phyloP scores from a whole-genome alignment of 2,113 vertebrate species.

The Phocoena sinus region DNA sequence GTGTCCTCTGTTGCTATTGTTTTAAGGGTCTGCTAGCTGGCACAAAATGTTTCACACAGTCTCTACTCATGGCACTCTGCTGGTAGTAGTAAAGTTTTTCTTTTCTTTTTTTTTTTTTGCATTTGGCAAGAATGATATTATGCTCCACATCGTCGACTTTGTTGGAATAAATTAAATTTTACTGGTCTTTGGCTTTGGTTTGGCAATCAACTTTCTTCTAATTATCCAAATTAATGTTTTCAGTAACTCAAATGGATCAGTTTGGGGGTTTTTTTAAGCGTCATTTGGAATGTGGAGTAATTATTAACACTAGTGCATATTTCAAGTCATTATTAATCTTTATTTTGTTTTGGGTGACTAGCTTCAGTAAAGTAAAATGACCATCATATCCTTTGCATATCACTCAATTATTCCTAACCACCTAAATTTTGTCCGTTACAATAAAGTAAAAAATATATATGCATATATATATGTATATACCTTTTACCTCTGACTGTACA shows the following conservation, averaged over 20 bases:
- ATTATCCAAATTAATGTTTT: constrained; percentile 53
- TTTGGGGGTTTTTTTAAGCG: not conserved
- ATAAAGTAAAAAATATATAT: not conserved
- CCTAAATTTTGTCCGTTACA: not conserved
- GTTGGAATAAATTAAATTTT: not conserved
- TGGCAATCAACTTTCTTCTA: constrained; percentile 51
- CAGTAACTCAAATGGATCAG: constrained; percentile 33
- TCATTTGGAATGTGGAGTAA: constrained; percentile 57
- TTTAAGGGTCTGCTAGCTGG: constrained; percentile 79
- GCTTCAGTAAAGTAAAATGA: constrained; percentile 53
- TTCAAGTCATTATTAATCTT: constrained; percentile 30
- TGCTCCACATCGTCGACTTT: constrained; percentile 39
- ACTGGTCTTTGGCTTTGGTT: constrained; percentile 40
- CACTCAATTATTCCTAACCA: not conserved
- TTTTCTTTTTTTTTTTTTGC: constrained; percentile 10
- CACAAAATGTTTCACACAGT: not conserved
- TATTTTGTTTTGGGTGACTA: constrained; percentile 37
- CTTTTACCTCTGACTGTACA: not conserved
- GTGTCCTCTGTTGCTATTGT: constrained; percentile 81
- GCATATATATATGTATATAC: not conserved
- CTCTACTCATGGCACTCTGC: not conserved
- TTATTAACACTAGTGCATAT: constrained; percentile 20
- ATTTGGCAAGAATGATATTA: constrained; percentile 52
- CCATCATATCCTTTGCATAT: constrained; percentile 58
- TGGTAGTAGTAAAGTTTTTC: not conserved